phyloP scores from a whole-genome alignment of 2,797 vertebrate genomes.

The Atherinosoma microstoma region DNA sequence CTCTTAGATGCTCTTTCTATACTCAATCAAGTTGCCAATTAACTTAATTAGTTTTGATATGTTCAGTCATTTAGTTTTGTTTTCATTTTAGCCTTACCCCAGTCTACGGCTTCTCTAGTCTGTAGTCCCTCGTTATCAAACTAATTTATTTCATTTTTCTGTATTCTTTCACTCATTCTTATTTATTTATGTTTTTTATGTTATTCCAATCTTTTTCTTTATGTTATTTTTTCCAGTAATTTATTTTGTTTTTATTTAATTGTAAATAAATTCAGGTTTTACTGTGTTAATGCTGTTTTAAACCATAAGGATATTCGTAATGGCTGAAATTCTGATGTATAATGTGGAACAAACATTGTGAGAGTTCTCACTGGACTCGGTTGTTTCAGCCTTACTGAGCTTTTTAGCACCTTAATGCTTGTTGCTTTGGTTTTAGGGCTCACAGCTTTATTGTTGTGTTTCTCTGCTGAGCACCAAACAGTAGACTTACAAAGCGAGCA shows the following conservation, averaged over 20 bases:
- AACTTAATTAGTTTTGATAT: neutral
- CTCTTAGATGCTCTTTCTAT: neutral
- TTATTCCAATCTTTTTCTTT: no score
- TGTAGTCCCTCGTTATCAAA: no score
- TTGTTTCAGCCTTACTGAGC: neutral
- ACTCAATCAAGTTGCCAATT: no score
- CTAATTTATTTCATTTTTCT: neutral
- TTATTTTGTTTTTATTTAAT: neutral
- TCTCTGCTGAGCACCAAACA: neutral
- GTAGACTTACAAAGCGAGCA: neutral
- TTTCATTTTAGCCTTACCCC: no score
- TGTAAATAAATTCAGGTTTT: neutral
- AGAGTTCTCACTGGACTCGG: neutral
- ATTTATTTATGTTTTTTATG: no score
- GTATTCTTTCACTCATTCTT: no score
- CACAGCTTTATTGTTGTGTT: neutral
- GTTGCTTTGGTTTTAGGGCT: constrained; percentile 1
- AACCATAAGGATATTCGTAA: neutral
- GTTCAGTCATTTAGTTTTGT: neutral
- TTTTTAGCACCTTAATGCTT: constrained; percentile 2
- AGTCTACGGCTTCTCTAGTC: no score
- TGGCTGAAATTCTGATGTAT: neutral
- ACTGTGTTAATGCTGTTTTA: neutral
- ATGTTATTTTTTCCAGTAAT: neutral
- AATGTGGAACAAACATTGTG: neutral